A percentile compares a stretch with the other conserved stretches of the same genome.
These are phyloP conservation scores for Tinamus guttatus DNA, from an alignment of 2,113 vertebrate genomes.

Conservation along the genomic window DNA sequence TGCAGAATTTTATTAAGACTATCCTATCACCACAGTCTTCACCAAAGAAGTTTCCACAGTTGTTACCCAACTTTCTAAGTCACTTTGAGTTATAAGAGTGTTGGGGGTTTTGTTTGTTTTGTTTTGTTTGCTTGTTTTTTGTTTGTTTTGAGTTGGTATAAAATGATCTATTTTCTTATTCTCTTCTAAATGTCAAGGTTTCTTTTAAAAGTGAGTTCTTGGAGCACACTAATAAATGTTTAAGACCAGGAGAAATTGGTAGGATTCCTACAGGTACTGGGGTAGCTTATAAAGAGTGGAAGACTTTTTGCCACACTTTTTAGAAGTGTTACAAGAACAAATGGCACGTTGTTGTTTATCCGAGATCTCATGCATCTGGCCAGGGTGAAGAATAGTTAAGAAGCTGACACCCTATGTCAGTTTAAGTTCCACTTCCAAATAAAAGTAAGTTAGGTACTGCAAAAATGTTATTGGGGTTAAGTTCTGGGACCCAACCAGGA, in stretches of 20 bases:
- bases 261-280: background rate
- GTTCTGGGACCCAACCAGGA: background rate
- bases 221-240: background rate
- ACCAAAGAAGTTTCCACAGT: background rate
- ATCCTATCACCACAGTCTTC: background rate
- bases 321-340: background rate
- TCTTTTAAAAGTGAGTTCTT: background rate
- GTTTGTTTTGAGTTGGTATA: background rate
- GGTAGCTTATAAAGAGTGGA: background rate
- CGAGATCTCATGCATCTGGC: background rate
- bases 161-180: background rate
- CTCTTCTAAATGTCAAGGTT: background rate
- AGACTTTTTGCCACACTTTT: background rate
- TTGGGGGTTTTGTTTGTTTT: background rate
- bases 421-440: background rate
- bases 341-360: background rate
- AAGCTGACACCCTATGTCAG: background rate
- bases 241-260: background rate
- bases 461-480: background rate
- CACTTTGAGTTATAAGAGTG: background rate
- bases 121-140: background rate
- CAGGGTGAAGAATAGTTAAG: background rate
- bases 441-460: background rate
- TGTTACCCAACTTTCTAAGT: background rate
- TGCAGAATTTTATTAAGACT: background rate